Evolutionary conservation across 2,113 vertebrate genomes (phyloP).

Genomic region (Aviceda subcristata): DNA sequence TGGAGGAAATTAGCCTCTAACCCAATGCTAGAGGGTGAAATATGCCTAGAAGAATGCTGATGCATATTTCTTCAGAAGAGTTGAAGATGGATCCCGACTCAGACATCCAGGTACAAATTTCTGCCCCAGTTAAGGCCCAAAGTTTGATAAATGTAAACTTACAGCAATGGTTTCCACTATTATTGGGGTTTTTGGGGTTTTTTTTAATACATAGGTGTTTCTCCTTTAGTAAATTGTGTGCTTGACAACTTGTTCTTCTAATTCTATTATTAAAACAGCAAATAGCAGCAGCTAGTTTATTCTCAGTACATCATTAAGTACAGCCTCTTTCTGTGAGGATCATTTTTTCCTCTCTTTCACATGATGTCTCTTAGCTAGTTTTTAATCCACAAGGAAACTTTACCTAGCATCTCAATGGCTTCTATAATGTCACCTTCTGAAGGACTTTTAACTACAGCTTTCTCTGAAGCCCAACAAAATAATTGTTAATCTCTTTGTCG

Average conservation of each 20-base stretch:
- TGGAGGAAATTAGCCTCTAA: neutral
- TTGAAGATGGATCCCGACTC: neutral
- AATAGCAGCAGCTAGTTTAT: neutral
- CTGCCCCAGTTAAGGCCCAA: neutral
- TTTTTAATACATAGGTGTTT: neutral
- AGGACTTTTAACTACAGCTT: neutral
- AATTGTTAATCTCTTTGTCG: neutral
- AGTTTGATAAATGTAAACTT: neutral
- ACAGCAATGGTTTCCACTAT: neutral
- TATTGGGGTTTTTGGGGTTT: accelerated
- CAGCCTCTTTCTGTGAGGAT: neutral
- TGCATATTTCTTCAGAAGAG: neutral
- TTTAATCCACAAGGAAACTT: neutral
- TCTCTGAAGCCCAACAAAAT: neutral
- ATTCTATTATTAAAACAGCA: neutral
- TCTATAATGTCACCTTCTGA: neutral
- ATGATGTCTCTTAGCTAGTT: neutral
- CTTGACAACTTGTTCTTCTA: neutral
- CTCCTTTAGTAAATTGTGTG: neutral
- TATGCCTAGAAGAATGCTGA: neutral
- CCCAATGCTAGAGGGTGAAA: neutral
- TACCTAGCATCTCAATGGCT: neutral
- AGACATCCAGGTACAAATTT: neutral
- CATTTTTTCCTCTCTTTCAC: neutral
- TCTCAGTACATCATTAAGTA: neutral